Evolutionary conservation across 2,888 invertebrate species (phyloP).

Genomic region (Petrophora chlorosata): DNA sequence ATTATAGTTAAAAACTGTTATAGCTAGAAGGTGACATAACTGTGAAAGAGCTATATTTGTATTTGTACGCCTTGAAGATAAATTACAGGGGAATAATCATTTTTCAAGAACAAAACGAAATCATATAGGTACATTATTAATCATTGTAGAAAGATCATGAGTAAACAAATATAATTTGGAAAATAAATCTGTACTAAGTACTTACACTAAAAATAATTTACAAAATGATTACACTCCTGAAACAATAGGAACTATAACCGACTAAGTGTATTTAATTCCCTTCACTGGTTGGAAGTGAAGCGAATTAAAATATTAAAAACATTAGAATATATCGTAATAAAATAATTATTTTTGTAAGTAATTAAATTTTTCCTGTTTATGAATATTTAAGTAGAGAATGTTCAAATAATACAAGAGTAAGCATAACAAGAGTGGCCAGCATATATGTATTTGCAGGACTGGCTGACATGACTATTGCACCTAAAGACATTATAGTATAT

Average conservation of each 20-base stretch:
- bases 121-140: not conserved
- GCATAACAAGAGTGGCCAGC: constrained; percentile 23
- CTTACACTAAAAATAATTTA: constrained; percentile 7
- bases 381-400: constrained; percentile 5
- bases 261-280: constrained; percentile 44
- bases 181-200: too few relatives aligned
- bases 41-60: constrained; percentile 61
- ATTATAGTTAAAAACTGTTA: constrained; percentile 28
- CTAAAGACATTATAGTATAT: constrained; percentile 52
- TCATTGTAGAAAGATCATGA: too few relatives aligned
- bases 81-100: constrained; percentile 1
- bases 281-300: constrained; percentile 60
- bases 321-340: too few relatives aligned
- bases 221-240: constrained; percentile 18
- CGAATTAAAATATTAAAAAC: constrained; percentile 37
- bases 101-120: not conserved
- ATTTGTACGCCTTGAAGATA: constrained; percentile 61
- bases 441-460: constrained; percentile 21
- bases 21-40: constrained; percentile 73
- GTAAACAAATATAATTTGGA: too few relatives aligned
- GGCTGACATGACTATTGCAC: constrained; percentile 38
- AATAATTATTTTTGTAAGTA: not conserved
- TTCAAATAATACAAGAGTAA: constrained; percentile 9
- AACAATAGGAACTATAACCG: constrained; percentile 56
- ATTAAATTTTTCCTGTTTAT: not conserved